Evolutionary conservation across 2,797 vertebrate species (phyloP), one percentile per base, ranked within the genome.

Genomic region (Phalanger gymnotis): DNA sequence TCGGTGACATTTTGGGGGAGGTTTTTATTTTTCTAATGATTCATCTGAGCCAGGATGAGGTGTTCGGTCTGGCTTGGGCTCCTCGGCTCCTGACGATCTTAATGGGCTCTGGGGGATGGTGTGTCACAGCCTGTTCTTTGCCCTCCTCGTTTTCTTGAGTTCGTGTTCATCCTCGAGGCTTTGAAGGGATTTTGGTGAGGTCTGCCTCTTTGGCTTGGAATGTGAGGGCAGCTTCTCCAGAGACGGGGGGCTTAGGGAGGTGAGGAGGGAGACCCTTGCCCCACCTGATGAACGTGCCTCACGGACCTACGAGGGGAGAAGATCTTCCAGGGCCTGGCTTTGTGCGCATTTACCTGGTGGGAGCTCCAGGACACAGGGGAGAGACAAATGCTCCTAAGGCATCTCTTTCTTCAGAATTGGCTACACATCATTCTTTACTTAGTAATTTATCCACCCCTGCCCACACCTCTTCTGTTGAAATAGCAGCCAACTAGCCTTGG

Each of bases 41-140:
- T 56, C 92, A n/a, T 93, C 47, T 93, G 90, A 94, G 92, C 93
- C 95, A 81, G 53, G 87, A 90, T 96, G 61, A 95, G 92, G n/a
- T 90, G 28, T 34, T 94, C 92, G 30, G 31, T 92, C 31, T 56
- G 91, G 66, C 89, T 94, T 58, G 55, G 92, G 54, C 47, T 94
- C 81, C 92, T 40, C 81, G 57, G 40, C 47, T 94, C 81, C 81
- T 94, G 92, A 94, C 6, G 53, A 30, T 53, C 34, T 95, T 92
- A 73, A 90, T 52, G 22, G 40, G 16, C 19, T 7, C 93, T 93
- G 73, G 34, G 40, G 73, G 40, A 87, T 51, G 25, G 73, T 51
- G 73, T 25, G 19, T 51, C 73, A 87, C 9, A 1, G 10, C 40
- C 16, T 28, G 14, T 87, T 9, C 40, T 87, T 87, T 87, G 73